phyloP scores from a whole-genome alignment of 1,140 invertebrate genomes.

The Batillaria attramentaria region DNA sequence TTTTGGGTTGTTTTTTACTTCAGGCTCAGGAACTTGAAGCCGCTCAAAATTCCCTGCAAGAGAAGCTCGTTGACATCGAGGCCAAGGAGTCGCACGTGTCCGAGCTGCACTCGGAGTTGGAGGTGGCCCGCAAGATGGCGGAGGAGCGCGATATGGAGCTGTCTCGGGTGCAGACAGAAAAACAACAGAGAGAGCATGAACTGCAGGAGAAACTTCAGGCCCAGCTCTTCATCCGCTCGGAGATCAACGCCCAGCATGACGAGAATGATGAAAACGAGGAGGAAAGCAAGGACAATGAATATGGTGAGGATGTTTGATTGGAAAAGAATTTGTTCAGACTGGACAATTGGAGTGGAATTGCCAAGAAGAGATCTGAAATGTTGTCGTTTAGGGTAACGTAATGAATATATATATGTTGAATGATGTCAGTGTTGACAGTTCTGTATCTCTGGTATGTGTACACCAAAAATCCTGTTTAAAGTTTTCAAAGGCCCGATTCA shows the following conservation, averaged over 20 bases:
- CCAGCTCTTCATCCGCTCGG: slow-evolving; percentile 47
- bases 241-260: slow-evolving; percentile 40
- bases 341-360: too few relatives aligned
- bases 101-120: slow-evolving; percentile 76
- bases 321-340: too few relatives aligned
- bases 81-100: slow-evolving; percentile 75
- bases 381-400: too few relatives aligned
- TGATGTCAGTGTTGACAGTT: neutral
- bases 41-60: slow-evolving; percentile 52
- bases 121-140: slow-evolving; percentile 56
- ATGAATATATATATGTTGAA: too few relatives aligned
- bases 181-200: slow-evolving; percentile 75
- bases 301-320: slow-evolving; percentile 43
- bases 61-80: slow-evolving; percentile 52
- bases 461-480: neutral
- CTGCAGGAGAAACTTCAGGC: slow-evolving; percentile 77
- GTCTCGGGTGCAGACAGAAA: slow-evolving; percentile 30
- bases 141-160: slow-evolving; percentile 52
- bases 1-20: too few relatives aligned
- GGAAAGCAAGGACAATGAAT: slow-evolving; percentile 49
- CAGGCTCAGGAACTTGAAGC: slow-evolving; percentile 49
- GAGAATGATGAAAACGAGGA: slow-evolving; percentile 55
- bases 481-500: neutral
- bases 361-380: too few relatives aligned
- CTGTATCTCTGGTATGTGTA: neutral